Conservation (phyloP, 2,888 invertebrate genomes). For the Parnassius mnemosyne region DNA sequence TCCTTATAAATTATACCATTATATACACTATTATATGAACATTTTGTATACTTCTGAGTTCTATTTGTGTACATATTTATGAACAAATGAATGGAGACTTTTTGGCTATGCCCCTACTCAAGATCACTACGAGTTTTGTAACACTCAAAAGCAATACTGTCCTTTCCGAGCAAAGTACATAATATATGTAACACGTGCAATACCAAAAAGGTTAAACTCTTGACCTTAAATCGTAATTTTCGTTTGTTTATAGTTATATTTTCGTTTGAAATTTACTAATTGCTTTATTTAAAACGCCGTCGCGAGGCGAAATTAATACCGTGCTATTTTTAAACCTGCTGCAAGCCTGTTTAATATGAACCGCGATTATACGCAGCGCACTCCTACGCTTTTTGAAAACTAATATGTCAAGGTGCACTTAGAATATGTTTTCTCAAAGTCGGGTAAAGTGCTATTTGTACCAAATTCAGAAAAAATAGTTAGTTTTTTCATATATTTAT, state of each 20-base stretch:
- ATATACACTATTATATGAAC: slow-evolving; percentile 8
- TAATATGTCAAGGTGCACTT: slow-evolving; percentile 68
- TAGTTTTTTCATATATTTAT: no score
- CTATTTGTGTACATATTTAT: no score
- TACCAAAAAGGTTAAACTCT: not conserved
- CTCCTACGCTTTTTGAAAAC: slow-evolving; percentile 55
- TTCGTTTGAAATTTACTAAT: slow-evolving; percentile 22
- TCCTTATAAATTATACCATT: slow-evolving; percentile 18
- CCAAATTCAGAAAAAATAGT: no score
- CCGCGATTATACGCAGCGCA: slow-evolving; percentile 47
- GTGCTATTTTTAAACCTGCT: slow-evolving; percentile 18
- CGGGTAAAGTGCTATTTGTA: slow-evolving; percentile 44
- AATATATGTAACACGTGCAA: no score
- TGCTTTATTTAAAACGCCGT: slow-evolving; percentile 24
- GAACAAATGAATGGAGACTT: no score
- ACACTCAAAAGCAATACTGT: no score
- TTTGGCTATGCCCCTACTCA: no score
- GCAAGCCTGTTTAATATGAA: slow-evolving; percentile 29
- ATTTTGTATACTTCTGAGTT: not conserved
- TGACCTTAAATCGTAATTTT: slow-evolving; percentile 8
- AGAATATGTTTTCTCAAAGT: slow-evolving; percentile 48
- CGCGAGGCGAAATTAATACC: slow-evolving; percentile 19
- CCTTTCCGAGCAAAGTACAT: no score
- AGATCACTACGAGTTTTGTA: no score
- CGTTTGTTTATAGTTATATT: slow-evolving; percentile 14